These are phyloP conservation scores for Onychomys arenicola DNA, from an alignment of 2,797 vertebrate genomes.

Conservation along the genomic window DNA sequence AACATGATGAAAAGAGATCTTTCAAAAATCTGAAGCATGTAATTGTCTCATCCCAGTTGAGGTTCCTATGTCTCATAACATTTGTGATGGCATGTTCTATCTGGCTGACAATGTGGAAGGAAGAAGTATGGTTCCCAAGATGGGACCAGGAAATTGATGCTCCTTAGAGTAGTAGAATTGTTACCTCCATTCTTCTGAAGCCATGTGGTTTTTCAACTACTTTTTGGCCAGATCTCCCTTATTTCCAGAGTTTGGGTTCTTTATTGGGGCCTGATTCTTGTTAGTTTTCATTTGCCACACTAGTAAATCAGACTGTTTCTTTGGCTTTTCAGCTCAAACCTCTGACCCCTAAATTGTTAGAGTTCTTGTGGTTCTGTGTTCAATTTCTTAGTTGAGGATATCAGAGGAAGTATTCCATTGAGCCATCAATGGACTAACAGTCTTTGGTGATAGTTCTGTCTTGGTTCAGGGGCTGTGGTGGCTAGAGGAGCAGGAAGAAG, in stretches of 20 bases:
- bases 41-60: constrained; percentile 3
- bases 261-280: background rate
- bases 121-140: background rate
- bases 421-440: too few species aligned
- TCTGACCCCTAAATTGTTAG: background rate
- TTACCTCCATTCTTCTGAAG: background rate
- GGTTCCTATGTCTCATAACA: background rate
- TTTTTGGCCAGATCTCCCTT: background rate
- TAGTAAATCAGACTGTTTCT: background rate
- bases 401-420: too few species aligned
- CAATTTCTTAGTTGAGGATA: too few species aligned
- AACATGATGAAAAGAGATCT: background rate
- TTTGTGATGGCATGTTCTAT: constrained; percentile 15
- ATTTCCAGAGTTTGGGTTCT: background rate
- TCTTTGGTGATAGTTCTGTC: background rate
- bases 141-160: background rate
- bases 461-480: background rate
- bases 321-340: background rate
- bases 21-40: constrained; percentile 37
- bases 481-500: background rate
- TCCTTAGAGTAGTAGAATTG: background rate
- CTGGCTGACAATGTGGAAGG: background rate
- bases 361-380: background rate
- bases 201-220: background rate
- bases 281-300: constrained; percentile 16